phyloP scores from a whole-genome alignment of 2,113 vertebrate species.

The Rhabdornis inornatus region DNA sequence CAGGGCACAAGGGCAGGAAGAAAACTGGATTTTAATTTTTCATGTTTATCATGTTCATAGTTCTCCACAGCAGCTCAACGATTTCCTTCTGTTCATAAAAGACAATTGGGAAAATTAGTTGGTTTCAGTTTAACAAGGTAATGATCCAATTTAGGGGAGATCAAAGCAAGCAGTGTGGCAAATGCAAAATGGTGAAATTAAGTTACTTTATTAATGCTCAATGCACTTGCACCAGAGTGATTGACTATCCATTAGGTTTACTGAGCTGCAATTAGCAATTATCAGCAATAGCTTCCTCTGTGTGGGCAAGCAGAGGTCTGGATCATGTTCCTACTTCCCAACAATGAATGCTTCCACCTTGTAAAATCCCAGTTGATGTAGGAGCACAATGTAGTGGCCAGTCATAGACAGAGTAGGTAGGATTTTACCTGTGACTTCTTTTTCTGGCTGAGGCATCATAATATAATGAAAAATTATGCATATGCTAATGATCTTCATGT shows the following conservation, averaged over 20 bases:
- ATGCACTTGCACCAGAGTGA: background rate
- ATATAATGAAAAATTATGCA: background rate
- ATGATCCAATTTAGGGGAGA: slow-evolving; percentile 22
- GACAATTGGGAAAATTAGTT: slow-evolving; percentile 66
- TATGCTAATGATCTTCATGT: background rate
- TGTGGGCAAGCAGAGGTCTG: background rate
- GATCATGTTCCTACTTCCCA: background rate
- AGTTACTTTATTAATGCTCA: slow-evolving; percentile 32
- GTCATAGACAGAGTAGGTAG: background rate
- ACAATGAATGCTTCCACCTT: background rate
- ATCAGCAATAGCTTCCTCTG: background rate
- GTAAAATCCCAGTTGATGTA: background rate
- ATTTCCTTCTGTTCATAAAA: slow-evolving; percentile 47
- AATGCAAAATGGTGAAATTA: slow-evolving; percentile 17
- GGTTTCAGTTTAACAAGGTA: slow-evolving; percentile 60
- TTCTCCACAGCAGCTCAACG: slow-evolving; percentile 6
- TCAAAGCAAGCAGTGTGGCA: slow-evolving; percentile 49
- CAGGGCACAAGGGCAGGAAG: background rate
- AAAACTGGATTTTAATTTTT: slow-evolving; percentile 32
- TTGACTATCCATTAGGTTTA: background rate
- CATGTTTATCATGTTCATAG: slow-evolving; percentile 12
- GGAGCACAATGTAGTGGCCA: background rate
- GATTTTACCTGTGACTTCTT: background rate
- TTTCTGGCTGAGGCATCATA: background rate
- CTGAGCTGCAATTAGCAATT: background rate